Percentiles rank a stretch among this genome's conserved stretches.
Evolutionary conservation across 2,113 vertebrate genomes (phyloP).

Genomic region (Chaetodon auriga): DNA sequence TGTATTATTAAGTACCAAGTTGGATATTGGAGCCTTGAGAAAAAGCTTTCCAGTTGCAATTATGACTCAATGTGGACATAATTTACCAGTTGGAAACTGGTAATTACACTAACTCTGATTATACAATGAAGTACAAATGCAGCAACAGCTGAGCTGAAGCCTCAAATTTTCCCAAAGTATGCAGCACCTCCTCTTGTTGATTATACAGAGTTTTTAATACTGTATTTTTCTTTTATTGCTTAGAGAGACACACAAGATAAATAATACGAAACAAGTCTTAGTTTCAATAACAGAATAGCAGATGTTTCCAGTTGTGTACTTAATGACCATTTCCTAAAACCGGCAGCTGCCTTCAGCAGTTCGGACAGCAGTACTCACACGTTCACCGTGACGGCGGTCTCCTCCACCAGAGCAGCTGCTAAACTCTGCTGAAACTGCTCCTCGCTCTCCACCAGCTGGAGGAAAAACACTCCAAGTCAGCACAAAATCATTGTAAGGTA

Average conservation of each 20-base stretch:
- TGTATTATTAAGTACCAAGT: neutral
- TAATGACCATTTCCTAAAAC: neutral
- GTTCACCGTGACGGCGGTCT: conserved; percentile 72
- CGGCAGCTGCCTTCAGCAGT: neutral
- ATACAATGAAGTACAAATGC: neutral
- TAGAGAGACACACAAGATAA: neutral
- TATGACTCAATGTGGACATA: neutral
- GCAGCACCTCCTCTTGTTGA: neutral
- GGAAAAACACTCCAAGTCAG: conserved; percentile 20
- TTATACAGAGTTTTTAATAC: neutral
- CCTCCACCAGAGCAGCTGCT: conserved; percentile 77
- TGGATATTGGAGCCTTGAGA: neutral
- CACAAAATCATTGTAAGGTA: conserved; percentile 10
- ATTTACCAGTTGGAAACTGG: neutral
- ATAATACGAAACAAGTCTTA: neutral
- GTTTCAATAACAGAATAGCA: neutral
- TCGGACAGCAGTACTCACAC: conserved; percentile 78
- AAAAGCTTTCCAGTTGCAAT: neutral
- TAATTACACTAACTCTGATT: neutral
- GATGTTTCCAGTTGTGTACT: conserved; percentile 1
- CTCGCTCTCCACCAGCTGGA: conserved; percentile 84
- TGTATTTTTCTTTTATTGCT: neutral
- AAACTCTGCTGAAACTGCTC: conserved; percentile 82
- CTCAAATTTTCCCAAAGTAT: neutral
- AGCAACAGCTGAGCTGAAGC: neutral